phyloP scores from a whole-genome alignment of 2,888 invertebrate genomes.

The Caenorhabditis drosophilae region DNA sequence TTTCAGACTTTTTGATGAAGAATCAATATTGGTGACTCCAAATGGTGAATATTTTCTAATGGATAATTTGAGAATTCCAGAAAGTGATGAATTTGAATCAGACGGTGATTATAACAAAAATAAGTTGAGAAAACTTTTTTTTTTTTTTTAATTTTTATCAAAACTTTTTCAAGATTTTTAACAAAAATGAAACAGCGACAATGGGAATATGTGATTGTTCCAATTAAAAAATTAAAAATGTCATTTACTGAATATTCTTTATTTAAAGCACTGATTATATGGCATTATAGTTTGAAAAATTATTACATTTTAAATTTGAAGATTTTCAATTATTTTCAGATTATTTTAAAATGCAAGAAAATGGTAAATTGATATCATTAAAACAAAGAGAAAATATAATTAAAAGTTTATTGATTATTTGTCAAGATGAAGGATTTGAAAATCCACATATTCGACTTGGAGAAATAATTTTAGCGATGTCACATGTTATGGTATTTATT shows the following conservation, averaged over 20 bases:
- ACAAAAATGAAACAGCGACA: slow-evolving; percentile 28
- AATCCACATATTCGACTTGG: slow-evolving; percentile 15
- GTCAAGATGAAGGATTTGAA: slow-evolving; percentile 26
- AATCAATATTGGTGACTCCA: slow-evolving; percentile 18
- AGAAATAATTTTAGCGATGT: slow-evolving; percentile 17
- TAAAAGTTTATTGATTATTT: slow-evolving; percentile 16
- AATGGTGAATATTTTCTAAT: slow-evolving; percentile 24
- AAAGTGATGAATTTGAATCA: slow-evolving; percentile 15
- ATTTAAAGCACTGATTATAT: slow-evolving; percentile 34
- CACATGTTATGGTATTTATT: slow-evolving; percentile 9
- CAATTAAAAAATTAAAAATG: slow-evolving; percentile 21
- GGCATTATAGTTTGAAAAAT: slow-evolving; percentile 33
- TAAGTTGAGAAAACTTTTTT: slow-evolving; percentile 5
- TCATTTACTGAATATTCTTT: slow-evolving; percentile 25
- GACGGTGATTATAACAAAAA: slow-evolving; percentile 25
- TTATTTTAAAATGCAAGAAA: slow-evolving; percentile 29
- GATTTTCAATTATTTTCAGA: slow-evolving; percentile 13
- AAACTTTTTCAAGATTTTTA: slow-evolving; percentile 8
- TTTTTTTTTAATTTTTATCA: not conserved
- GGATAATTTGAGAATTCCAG: slow-evolving; percentile 14
- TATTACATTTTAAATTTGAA: not conserved
- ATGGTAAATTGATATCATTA: slow-evolving; percentile 12
- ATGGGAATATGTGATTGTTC: slow-evolving; percentile 18
- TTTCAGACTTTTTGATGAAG: slow-evolving; percentile 23
- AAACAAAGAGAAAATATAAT: slow-evolving; percentile 29